These are phyloP conservation scores for Diachasmimorpha longicaudata DNA, from an alignment of 1,140 invertebrate species.

Conservation along the genomic window DNA sequence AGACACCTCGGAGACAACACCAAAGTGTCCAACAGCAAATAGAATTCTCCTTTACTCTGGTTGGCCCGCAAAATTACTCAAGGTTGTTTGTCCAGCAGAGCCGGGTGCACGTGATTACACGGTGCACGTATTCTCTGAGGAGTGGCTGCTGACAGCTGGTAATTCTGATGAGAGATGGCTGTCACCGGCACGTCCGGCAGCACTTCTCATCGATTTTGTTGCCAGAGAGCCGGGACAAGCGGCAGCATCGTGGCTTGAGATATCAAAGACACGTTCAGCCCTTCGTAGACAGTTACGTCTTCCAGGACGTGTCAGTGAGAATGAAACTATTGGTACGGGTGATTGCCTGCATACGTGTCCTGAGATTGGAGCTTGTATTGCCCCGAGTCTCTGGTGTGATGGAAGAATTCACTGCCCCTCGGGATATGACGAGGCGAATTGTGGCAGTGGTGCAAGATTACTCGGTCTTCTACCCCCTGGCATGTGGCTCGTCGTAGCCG, in stretches of 20 bases:
- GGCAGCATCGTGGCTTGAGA: slow-evolving; percentile 75
- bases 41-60: slow-evolving; percentile 57
- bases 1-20: slow-evolving; percentile 56
- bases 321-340: slow-evolving; percentile 65
- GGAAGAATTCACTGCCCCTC: slow-evolving; percentile 84
- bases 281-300: slow-evolving; percentile 68
- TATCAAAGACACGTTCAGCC: slow-evolving; percentile 70
- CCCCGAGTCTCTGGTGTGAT: slow-evolving; percentile 85
- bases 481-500: slow-evolving; percentile 60
- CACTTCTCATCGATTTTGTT: slow-evolving; percentile 76
- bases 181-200: slow-evolving; percentile 63
- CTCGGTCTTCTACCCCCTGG: slow-evolving; percentile 58
- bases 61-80: slow-evolving; percentile 67
- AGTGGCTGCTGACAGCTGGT: slow-evolving; percentile 66
- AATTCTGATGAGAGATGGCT: slow-evolving; percentile 46
- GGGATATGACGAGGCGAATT: slow-evolving; percentile 80
- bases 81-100: slow-evolving; percentile 76
- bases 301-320: slow-evolving; percentile 58
- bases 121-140: slow-evolving; percentile 77
- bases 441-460: slow-evolving; percentile 64
- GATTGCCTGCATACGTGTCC: slow-evolving; percentile 81
- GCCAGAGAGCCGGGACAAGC: slow-evolving; percentile 73
- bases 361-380: slow-evolving; percentile 88
- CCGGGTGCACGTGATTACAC: slow-evolving; percentile 70
- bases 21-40: slow-evolving; percentile 64